Conservation (phyloP, 2,797 vertebrate species). For the Hyperoplus lanceolatus region DNA sequence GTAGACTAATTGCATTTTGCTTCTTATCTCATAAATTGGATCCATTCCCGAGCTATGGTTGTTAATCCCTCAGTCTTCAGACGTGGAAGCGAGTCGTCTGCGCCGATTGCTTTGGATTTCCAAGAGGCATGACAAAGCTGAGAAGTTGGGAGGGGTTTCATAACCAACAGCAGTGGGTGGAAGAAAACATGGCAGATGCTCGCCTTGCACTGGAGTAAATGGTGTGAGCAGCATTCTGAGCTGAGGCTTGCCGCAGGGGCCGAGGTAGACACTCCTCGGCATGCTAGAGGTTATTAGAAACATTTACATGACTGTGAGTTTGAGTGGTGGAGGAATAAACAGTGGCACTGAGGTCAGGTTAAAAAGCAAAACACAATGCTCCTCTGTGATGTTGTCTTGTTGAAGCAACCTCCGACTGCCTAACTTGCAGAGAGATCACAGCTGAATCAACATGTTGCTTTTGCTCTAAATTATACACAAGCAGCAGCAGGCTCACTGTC, state of each 20-base stretch:
- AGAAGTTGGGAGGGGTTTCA: constrained; percentile 37
- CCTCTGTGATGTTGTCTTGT: constrained; percentile 34
- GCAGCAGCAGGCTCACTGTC: constrained; percentile 42
- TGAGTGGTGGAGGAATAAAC: constrained; percentile 21
- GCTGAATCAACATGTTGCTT: constrained; percentile 59
- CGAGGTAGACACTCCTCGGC: constrained; percentile 40
- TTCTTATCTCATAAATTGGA: constrained; percentile 76
- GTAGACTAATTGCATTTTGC: constrained; percentile 76
- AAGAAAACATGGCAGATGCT: constrained; percentile 58
- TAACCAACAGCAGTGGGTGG: constrained; percentile 10
- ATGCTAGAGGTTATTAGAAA: constrained; percentile 64
- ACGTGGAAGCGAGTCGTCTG: constrained; percentile 30
- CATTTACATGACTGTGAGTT: constrained; percentile 53
- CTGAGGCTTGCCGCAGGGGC: constrained; percentile 37
- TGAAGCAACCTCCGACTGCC: constrained; percentile 15
- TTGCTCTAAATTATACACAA: constrained; percentile 52
- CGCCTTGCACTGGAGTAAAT: constrained; percentile 43
- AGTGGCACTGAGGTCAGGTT: constrained; percentile 46
- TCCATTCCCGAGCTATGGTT: constrained; percentile 58
- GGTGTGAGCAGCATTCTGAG: constrained; percentile 51
- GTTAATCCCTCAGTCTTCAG: constrained; percentile 56
- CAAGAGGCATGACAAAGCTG: constrained; percentile 37
- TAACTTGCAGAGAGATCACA: constrained; percentile 44
- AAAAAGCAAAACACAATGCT: not conserved
- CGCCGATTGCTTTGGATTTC: constrained; percentile 33